A percentile compares a stretch with the other conserved stretches of the same genome.
Evolutionary conservation across 2,113 vertebrate genomes (phyloP).

Genomic region (Anoura caudifer): DNA sequence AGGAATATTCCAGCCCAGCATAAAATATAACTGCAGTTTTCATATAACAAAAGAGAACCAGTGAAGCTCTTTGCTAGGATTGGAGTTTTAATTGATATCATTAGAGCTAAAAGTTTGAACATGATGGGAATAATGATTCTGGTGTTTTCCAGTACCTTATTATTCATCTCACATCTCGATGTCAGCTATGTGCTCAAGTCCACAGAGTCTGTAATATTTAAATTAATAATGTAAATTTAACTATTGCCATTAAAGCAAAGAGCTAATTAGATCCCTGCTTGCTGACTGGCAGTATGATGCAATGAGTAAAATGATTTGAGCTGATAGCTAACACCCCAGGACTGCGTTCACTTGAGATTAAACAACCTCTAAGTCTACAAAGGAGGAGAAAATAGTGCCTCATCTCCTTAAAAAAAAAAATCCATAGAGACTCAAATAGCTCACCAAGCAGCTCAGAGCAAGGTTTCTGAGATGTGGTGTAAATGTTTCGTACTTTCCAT

Average conservation of each 20-base stretch:
- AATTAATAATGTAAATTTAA: slow-evolving; percentile 81
- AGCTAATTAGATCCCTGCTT: slow-evolving; percentile 80
- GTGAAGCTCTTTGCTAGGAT: slow-evolving; percentile 28
- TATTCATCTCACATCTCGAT: slow-evolving; percentile 75
- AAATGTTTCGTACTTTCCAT: neutral
- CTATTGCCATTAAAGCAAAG: slow-evolving; percentile 80
- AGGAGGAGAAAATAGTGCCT: slow-evolving; percentile 4
- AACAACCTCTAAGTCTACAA: slow-evolving; percentile 56
- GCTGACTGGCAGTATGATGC: slow-evolving; percentile 68
- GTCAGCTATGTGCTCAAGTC: slow-evolving; percentile 73
- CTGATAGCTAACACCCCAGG: slow-evolving; percentile 56
- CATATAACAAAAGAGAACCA: slow-evolving; percentile 40
- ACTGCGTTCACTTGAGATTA: slow-evolving; percentile 59
- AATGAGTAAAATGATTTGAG: slow-evolving; percentile 60
- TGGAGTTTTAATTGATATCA: slow-evolving; percentile 72
- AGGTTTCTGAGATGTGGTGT: slow-evolving; percentile 27
- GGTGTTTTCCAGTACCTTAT: slow-evolving; percentile 65
- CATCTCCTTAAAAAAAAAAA: slow-evolving; percentile 5
- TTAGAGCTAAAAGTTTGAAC: slow-evolving; percentile 71
- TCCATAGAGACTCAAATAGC: slow-evolving; percentile 27
- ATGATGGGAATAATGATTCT: slow-evolving; percentile 55
- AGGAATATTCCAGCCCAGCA: neutral
- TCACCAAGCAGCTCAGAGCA: slow-evolving; percentile 32
- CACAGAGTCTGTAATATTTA: slow-evolving; percentile 75
- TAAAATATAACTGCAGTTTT: slow-evolving; percentile 1